Evolutionary conservation across 1,140 invertebrate genomes (phyloP).

Genomic region (Drosophila albomicans): DNA sequence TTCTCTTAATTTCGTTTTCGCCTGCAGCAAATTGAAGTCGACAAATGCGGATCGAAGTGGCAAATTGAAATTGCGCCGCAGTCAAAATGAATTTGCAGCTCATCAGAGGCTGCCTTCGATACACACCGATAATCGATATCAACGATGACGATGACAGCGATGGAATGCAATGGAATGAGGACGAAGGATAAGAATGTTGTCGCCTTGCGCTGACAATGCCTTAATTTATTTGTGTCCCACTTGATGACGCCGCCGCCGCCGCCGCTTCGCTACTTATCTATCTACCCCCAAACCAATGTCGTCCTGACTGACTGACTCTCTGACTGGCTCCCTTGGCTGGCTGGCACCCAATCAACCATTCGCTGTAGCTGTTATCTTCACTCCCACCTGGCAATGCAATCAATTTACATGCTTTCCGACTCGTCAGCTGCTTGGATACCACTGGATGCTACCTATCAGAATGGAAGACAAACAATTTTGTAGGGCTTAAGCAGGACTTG

Average conservation of each 20-base stretch:
- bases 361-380: background rate
- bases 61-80: slow-evolving; percentile 33
- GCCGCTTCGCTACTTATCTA: slow-evolving; percentile 16
- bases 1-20: slow-evolving; percentile 12
- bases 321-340: background rate
- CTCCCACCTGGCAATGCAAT: slow-evolving; percentile 55
- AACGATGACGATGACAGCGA: slow-evolving; percentile 8
- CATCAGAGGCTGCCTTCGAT: slow-evolving; percentile 15
- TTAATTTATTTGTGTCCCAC: slow-evolving; percentile 54
- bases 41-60: slow-evolving; percentile 12
- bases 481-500: slow-evolving; percentile 44
- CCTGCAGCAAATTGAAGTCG: slow-evolving; percentile 12
- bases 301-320: too few relatives aligned
- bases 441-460: slow-evolving; percentile 34
- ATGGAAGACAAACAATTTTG: slow-evolving; percentile 63
- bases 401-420: slow-evolving; percentile 63
- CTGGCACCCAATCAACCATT: background rate
- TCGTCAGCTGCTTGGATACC: slow-evolving; percentile 23
- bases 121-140: slow-evolving; percentile 12
- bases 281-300: slow-evolving; percentile 18
- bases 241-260: slow-evolving; percentile 6
- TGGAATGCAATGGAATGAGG: background rate
- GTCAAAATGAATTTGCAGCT: slow-evolving; percentile 34
- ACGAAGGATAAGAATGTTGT: slow-evolving; percentile 20
- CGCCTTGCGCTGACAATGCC: slow-evolving; percentile 31